phyloP scores from a whole-genome alignment of 2,113 vertebrate species.

The Coracopsis vasa region DNA sequence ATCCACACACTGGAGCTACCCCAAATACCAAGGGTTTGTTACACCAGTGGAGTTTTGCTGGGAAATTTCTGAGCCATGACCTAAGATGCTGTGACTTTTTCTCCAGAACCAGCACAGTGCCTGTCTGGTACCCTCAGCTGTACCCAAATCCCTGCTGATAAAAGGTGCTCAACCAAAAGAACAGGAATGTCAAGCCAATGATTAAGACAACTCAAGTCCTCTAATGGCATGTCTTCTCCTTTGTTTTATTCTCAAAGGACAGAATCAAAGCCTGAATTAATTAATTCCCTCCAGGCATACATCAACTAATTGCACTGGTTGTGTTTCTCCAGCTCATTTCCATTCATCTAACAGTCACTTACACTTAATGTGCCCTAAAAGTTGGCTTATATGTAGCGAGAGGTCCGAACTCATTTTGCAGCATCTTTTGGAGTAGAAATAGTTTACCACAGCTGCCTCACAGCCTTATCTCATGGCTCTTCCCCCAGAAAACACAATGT shows the following conservation, averaged over 20 bases:
- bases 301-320: slow-evolving; percentile 16
- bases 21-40: fast-evolving
- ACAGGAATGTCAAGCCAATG: neutral
- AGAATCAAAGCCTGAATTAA: slow-evolving; percentile 29
- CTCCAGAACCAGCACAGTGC: neutral
- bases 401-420: neutral
- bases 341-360: neutral
- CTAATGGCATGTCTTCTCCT: slow-evolving; percentile 8
- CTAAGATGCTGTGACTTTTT: neutral
- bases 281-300: slow-evolving; percentile 3
- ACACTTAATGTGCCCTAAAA: neutral
- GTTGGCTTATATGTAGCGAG: neutral
- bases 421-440: neutral
- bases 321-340: neutral
- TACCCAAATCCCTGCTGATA: neutral
- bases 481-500: neutral
- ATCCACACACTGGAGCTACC: fast-evolving
- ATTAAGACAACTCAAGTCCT: neutral
- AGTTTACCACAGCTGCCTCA: neutral
- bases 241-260: slow-evolving; percentile 41
- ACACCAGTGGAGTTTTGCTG: neutral
- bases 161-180: neutral
- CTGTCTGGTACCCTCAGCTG: neutral
- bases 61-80: neutral
- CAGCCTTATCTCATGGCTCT: neutral